Conservation (phyloP, 2,113 vertebrate genomes). For the Platycercus adscitus region DNA sequence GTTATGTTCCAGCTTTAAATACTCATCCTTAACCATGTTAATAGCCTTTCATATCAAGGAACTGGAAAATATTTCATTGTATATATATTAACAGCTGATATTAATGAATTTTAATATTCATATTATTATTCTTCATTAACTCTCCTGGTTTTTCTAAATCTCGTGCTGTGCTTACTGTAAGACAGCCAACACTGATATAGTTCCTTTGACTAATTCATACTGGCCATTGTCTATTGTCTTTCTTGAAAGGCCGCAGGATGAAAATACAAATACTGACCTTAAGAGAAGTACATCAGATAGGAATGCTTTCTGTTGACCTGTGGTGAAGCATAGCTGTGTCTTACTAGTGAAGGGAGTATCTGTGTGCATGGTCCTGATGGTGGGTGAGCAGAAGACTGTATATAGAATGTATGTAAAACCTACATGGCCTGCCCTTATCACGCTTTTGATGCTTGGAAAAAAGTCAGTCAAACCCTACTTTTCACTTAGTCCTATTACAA, state of each 20-base stretch:
- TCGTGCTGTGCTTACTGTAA: not conserved
- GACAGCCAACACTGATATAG: fast-evolving
- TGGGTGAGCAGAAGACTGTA: not conserved
- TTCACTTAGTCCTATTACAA: not conserved
- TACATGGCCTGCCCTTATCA: not conserved
- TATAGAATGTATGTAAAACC: fast-evolving
- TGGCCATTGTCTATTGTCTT: not conserved
- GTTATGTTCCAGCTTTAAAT: not conserved
- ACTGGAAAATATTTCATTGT: not conserved
- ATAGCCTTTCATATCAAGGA: not conserved
- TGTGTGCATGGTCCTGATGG: fast-evolving
- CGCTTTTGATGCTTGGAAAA: not conserved
- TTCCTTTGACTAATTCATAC: not conserved
- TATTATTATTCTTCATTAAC: not conserved
- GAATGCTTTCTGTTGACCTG: not conserved
- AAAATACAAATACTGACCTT: not conserved
- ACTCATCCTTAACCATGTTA: not conserved
- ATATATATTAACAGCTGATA: not conserved
- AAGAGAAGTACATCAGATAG: not conserved
- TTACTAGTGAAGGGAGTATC: not conserved
- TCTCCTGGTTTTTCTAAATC: not conserved
- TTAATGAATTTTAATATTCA: not conserved
- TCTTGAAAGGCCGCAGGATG: not conserved
- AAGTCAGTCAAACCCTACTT: not conserved
- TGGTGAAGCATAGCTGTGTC: not conserved